Evolutionary conservation across 2,797 vertebrate species (phyloP).

Genomic region (Parambassis ranga): DNA sequence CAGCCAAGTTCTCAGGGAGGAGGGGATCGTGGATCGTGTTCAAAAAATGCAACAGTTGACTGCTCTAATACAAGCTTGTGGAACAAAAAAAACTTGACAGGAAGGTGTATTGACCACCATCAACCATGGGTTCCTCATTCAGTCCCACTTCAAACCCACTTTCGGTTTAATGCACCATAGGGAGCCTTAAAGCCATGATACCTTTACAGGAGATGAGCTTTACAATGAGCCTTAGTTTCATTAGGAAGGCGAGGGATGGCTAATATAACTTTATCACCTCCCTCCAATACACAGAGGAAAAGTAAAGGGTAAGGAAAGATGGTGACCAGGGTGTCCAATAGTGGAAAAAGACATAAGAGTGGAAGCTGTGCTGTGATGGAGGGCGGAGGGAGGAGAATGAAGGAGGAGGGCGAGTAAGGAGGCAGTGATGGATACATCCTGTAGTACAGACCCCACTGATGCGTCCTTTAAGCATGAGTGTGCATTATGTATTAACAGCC

Average conservation of each 20-base stretch:
- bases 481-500: constrained; percentile 65
- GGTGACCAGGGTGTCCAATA: neutral
- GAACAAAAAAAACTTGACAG: too few species aligned
- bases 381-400: neutral
- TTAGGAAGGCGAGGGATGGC: constrained; percentile 5
- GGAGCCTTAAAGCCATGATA: neutral
- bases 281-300: constrained; percentile 18
- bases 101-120: too few species aligned
- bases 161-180: neutral
- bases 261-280: constrained; percentile 37
- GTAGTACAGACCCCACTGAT: constrained; percentile 30
- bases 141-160: neutral
- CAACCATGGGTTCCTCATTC: too few species aligned
- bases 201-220: constrained; percentile 1
- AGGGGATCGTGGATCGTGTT: too few species aligned
- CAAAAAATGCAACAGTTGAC: neutral
- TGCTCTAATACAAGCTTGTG: neutral
- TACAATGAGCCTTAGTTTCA: constrained; percentile 12
- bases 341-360: constrained; percentile 8
- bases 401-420: neutral
- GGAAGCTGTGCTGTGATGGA: constrained; percentile 2
- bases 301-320: constrained; percentile 18
- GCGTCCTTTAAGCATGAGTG: constrained; percentile 38
- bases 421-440: constrained; percentile 49
- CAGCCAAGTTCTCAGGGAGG: neutral